These are phyloP conservation scores for Enteromius radiatus DNA, from an alignment of 2,797 vertebrate genomes.

Conservation along the genomic window DNA sequence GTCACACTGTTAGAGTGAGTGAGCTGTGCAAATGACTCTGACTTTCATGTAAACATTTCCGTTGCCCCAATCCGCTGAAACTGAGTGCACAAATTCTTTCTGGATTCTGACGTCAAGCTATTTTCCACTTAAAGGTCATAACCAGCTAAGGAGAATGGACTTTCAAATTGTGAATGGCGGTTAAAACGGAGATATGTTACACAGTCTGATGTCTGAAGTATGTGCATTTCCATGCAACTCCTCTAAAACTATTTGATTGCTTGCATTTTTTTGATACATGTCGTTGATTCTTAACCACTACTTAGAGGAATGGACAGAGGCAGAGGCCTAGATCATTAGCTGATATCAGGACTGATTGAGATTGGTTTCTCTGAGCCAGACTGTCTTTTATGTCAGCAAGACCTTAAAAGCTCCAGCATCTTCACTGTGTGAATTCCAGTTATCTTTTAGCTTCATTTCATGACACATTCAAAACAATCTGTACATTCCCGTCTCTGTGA, in stretches of 20 bases:
- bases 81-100: constrained; percentile 36
- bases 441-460: neutral
- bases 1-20: constrained; percentile 18
- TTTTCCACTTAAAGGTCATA: constrained; percentile 61
- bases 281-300: no score
- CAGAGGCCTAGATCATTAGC: neutral
- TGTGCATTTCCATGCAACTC: neutral
- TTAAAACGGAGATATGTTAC: neutral
- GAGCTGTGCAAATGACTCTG: constrained; percentile 33
- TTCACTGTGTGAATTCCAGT: neutral
- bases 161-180: neutral
- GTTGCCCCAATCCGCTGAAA: constrained; percentile 40
- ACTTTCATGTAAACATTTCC: constrained; percentile 32
- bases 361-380: no score
- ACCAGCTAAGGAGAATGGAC: constrained; percentile 48
- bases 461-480: neutral
- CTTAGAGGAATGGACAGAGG: neutral
- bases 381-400: neutral
- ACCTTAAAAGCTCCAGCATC: neutral
- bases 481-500: neutral
- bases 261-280: neutral
- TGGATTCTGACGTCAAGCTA: constrained; percentile 58
- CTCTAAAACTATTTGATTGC: neutral
- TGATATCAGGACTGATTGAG: neutral
- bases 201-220: neutral